Conservation (phyloP, 2,888 invertebrate species). For the Venustoraphidia nigricollis region DNA sequence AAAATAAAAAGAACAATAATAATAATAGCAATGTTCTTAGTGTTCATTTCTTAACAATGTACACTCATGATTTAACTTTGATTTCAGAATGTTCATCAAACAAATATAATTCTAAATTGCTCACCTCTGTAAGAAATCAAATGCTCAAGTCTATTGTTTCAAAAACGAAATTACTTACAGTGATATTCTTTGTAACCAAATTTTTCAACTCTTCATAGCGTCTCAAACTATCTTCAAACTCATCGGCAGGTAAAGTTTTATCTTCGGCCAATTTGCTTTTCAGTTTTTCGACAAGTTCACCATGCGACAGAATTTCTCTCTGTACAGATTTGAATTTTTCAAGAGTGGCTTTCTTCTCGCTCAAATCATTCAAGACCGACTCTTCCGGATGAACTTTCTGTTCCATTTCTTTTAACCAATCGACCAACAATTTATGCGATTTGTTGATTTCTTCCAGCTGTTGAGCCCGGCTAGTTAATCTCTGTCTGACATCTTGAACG, state of each 20-base stretch:
- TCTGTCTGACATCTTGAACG: conserved; percentile 62
- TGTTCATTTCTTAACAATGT: neutral
- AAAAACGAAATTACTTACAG: conserved; percentile 29
- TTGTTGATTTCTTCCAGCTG: conserved; percentile 81
- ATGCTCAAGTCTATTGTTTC: neutral
- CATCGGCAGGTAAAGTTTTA: conserved; percentile 43
- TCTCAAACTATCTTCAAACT: conserved; percentile 52
- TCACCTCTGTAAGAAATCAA: too few species aligned
- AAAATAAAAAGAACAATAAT: conserved; percentile 12
- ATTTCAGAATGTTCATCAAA: too few species aligned
- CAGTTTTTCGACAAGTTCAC: conserved; percentile 61
- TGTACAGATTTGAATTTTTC: conserved; percentile 76
- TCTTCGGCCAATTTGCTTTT: conserved; percentile 60
- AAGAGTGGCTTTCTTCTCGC: conserved; percentile 77
- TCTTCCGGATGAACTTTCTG: conserved; percentile 64
- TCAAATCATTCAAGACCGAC: conserved; percentile 63
- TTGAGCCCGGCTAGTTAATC: conserved; percentile 54
- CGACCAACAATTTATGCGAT: conserved; percentile 60
- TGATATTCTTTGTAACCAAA: conserved; percentile 46
- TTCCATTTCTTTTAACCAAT: conserved; percentile 83
- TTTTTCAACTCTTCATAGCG: conserved; percentile 56
- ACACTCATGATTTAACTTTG: too few species aligned
- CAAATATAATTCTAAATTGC: too few species aligned
- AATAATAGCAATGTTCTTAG: conserved; percentile 6
- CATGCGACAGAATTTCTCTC: conserved; percentile 67